Percentiles rank a stretch among this genome's conserved stretches.
phyloP scores from a whole-genome alignment of 2,113 vertebrate genomes.

The Coreoperca whiteheadi region DNA sequence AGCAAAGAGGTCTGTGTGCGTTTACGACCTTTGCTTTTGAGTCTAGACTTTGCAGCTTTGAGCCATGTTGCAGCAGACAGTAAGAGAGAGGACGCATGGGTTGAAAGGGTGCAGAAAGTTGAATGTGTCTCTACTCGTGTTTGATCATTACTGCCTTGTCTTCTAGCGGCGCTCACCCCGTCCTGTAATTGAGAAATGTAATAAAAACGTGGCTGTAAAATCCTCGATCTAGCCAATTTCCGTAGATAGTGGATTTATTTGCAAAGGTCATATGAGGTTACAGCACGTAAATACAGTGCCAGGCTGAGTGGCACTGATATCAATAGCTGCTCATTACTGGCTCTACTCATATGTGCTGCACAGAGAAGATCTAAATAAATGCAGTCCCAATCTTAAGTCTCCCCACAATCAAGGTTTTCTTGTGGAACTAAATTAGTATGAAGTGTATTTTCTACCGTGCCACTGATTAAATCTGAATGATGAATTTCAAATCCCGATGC shows the following conservation, averaged over 20 bases:
- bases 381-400: not conserved
- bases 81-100: constrained; percentile 3
- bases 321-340: constrained; percentile 18
- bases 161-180: not conserved
- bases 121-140: not conserved
- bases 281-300: not conserved
- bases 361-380: constrained; percentile 17
- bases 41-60: constrained; percentile 16
- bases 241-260: constrained; percentile 8
- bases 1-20: not conserved
- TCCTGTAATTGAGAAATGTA: constrained; percentile 17
- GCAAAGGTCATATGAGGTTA: constrained; percentile 17
- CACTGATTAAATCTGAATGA: not conserved
- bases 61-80: not conserved
- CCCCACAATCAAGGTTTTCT: constrained; percentile 37
- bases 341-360: not conserved
- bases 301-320: constrained; percentile 1
- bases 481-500: not conserved
- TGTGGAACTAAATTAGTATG: not conserved
- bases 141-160: constrained; percentile 25
- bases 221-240: not conserved
- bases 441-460: not conserved
- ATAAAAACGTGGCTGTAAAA: not conserved
- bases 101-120: constrained; percentile 8
- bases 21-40: constrained; percentile 7